Conservation (phyloP, 2,797 vertebrate species). For the Parauchenoglanis punctatus region DNA sequence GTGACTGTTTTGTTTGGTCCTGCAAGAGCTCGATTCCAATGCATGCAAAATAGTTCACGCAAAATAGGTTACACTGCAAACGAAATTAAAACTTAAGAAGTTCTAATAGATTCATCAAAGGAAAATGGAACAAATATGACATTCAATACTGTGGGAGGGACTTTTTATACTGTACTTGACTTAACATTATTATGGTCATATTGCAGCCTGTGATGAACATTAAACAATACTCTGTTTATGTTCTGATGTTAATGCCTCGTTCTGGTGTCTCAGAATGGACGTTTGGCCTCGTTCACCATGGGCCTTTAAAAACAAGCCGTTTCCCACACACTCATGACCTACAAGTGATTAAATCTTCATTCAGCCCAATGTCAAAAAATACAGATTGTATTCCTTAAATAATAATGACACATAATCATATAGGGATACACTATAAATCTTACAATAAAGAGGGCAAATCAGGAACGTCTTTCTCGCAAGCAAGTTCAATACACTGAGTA, state of each 20-base stretch:
- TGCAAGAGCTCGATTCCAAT: neutral
- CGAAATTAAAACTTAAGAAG: neutral
- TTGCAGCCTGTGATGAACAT: neutral
- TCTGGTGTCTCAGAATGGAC: slow-evolving; percentile 7
- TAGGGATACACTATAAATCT: slow-evolving; percentile 16
- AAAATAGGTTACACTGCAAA: neutral
- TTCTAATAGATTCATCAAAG: neutral
- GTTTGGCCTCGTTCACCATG: neutral
- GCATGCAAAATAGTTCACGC: neutral
- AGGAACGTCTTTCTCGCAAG: neutral
- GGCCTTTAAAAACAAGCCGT: neutral
- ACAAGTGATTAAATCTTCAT: neutral
- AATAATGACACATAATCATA: slow-evolving; percentile 4
- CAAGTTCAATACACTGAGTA: slow-evolving; percentile 22
- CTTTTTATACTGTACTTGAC: neutral
- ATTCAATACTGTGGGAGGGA: neutral
- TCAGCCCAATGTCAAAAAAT: neutral
- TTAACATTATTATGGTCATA: neutral
- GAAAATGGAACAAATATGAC: neutral
- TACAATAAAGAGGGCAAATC: slow-evolving; percentile 9
- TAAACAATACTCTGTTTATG: neutral
- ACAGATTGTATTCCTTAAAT: slow-evolving; percentile 9
- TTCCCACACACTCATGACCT: slow-evolving; percentile 4
- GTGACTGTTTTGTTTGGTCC: neutral
- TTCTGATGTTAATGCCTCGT: slow-evolving; percentile 4